phyloP scores from a whole-genome alignment of 1,140 invertebrate genomes.

The Caenorhabditis brenneri region DNA sequence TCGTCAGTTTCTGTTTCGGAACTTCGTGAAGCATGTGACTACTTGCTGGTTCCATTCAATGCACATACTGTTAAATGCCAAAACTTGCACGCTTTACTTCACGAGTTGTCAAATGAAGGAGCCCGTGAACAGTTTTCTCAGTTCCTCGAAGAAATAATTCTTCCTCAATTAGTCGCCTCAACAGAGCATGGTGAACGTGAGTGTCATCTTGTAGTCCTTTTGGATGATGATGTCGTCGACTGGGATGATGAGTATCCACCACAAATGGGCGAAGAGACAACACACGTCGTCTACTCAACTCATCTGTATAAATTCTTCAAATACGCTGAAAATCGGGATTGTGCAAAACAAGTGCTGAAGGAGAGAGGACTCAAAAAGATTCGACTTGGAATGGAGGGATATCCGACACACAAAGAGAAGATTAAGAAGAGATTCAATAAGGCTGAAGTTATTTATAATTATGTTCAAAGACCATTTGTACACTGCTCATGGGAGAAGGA shows the following conservation, averaged over 20 bases:
- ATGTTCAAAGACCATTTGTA: constrained; percentile 98
- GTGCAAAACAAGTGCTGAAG: constrained; percentile 97
- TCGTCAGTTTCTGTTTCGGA: constrained; percentile 39
- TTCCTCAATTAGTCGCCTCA: constrained; percentile 93
- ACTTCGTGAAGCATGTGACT: constrained; percentile 91
- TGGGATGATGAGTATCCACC: constrained; percentile 99
- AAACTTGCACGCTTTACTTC: constrained; percentile 77
- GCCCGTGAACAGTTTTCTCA: constrained; percentile 85
- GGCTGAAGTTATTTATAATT: constrained; percentile 94
- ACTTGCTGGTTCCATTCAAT: constrained; percentile 95
- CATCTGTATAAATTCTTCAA: constrained; percentile 91
- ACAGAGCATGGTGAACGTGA: constrained; percentile 79
- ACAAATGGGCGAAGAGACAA: constrained; percentile 79
- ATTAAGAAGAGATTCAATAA: constrained; percentile 81
- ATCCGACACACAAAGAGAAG: constrained; percentile 99
- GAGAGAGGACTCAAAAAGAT: constrained; percentile 98
- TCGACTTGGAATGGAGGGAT: constrained; percentile 94
- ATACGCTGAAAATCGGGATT: constrained; percentile 98
- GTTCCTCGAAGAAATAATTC: constrained; percentile 91
- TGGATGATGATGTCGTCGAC: constrained; percentile 93
- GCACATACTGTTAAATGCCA: constrained; percentile 83
- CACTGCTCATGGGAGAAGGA: constrained; percentile 99
- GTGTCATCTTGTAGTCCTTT: constrained; percentile 85
- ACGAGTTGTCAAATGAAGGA: constrained; percentile 97
- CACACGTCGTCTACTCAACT: constrained; percentile 78